Base-by-base conservation (phyloP, 2,113 vertebrate genomes). In the Thalassoma bifasciatum region DNA sequence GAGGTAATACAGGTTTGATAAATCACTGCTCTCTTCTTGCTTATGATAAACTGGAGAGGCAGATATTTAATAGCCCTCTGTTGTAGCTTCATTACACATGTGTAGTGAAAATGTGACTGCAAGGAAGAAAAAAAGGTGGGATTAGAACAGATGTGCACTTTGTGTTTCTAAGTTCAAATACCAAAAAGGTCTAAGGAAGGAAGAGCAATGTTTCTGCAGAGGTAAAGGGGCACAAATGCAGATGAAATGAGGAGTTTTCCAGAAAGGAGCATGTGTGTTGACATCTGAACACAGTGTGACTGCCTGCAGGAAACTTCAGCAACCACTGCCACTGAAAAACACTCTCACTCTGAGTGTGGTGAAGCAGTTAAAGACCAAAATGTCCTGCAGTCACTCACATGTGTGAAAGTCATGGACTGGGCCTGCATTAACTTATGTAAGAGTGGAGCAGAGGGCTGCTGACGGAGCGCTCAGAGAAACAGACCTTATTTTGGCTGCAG, bases 401-500 rank as follows among this genome's bases (percentile, higher is more conserved):
- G 49, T 44, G 64, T 46, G 44, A 34, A 6, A 37, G 26, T 23
- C 21, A 57, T 60, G 42, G 72, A 62, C 30, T 54, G 21, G 47
- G 12, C 69, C 24, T 38, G 26, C 46, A 36, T 63, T 54, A 13
- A 73, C 26, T 74, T 77, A 22, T 53, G 42, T 72, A 82, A 76
- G 51, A 51, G 22, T n/a, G 54, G 52, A 64, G 47, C 69, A 42
- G 12, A 57, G 66, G 38, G 22, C 24, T 68, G 78, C 79, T 73
- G 82, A 83, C 72, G 64, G 19, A 74, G 44, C 30, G 59, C 5
- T 24, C 72, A 56, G 59, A 24, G 38, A 61, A 64, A 52, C 24
- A 54, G 26, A 42, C 61, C 53, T 78, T 84, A 78, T 77, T 84
- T 68, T 49, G 58, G 34, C 46, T 64, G 53, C 46, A 66, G 66